Evolutionary conservation across 2,888 invertebrate genomes (phyloP), one percentile per base, ranked within the genome.

Genomic region (Trachelus troglodyta): DNA sequence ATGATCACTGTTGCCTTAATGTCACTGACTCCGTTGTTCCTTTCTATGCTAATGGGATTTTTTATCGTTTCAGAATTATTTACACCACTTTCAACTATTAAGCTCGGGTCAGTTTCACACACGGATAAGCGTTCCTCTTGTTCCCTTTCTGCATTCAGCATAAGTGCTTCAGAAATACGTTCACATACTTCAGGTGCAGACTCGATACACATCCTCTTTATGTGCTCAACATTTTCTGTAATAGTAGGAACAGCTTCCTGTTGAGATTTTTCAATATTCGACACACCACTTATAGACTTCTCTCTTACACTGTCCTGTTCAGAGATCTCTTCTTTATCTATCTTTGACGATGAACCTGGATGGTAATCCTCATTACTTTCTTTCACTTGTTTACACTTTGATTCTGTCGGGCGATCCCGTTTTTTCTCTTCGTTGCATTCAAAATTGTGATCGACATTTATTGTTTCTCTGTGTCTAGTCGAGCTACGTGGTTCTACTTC

Each of bases 361-460:
- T 1, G 0, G 2, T 56, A 23, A 23, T 9, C 56, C 9, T 23
- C 23, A 56, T 56, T 9, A 56, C 56, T 56, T 56, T 23, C 23
- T 56, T 56, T 56, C 23, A 23, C 11, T 12, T 34, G 56, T 23
- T 56, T 15, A 56, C 9, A 56, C 56, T 23, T 56, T 23, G 56
- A 56, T 56, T 56, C 23, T 56, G 56, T 56, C 0, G 6, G 23
- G 9, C 56, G 9, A 56, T 56, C 23, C 2, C 23, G 15, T 56
- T 31, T 34, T 31, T 71, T 34, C 15, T 71, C 71, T 34, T 31
- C 31, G 31, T 71, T 71, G 34, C 71, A 33, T 9, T 71, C 71
- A 71, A 71, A 71, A 71, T 71, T 71, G 31, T 71, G 71, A 34
- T 71, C 71, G 12, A 23, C 33, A 71, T 71, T 71, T 71, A 12